Percentiles rank a stretch among this genome's conserved stretches.
Evolutionary conservation across 2,797 vertebrate genomes (phyloP).

Genomic region (Eidolon dupreanum): DNA sequence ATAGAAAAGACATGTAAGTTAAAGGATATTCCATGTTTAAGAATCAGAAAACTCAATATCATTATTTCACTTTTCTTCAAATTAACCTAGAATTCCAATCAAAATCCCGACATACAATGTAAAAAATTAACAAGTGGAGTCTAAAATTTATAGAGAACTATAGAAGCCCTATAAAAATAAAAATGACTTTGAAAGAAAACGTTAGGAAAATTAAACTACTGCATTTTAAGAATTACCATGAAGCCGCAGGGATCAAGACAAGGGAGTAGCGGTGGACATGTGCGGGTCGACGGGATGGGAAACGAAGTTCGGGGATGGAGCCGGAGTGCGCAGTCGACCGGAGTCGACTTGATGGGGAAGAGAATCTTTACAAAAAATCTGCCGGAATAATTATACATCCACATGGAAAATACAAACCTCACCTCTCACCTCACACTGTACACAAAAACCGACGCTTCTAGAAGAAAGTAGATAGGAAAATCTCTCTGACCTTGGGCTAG

Average conservation of each 20-base stretch:
- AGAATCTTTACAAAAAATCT: background rate
- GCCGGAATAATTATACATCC: background rate
- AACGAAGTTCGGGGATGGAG: background rate
- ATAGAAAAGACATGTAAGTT: background rate
- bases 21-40: background rate
- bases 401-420: background rate
- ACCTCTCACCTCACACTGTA: background rate
- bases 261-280: too few relatives aligned
- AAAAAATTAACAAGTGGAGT: constrained; percentile 8
- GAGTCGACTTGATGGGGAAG: background rate
- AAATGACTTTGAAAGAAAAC: background rate
- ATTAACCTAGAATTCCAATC: background rate
- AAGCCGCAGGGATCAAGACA: background rate
- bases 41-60: background rate
- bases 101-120: background rate
- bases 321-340: accelerated
- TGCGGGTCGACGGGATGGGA: background rate
- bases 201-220: background rate
- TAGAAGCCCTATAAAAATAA: background rate
- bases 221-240: background rate
- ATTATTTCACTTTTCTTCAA: background rate
- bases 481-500: background rate
- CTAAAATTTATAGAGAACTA: background rate
- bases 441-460: background rate
- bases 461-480: background rate